A percentile compares a stretch with the other conserved stretches of the same genome.
phyloP scores from a whole-genome alignment of 2,113 vertebrate genomes.

The Eupsittula cactorum region DNA sequence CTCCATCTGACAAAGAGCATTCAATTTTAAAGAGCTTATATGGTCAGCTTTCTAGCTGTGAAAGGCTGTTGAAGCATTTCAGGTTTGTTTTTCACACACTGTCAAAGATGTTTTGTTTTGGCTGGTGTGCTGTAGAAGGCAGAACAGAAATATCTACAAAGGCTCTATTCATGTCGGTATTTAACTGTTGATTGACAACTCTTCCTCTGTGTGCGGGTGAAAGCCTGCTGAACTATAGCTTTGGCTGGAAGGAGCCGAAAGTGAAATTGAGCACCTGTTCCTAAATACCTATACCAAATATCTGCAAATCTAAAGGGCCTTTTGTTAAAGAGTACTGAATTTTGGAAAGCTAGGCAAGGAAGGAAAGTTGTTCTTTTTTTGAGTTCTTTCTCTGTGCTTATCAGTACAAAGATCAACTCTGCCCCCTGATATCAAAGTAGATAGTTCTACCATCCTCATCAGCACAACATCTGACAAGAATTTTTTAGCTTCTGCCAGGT shows the following conservation, averaged over 20 bases:
- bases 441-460: neutral
- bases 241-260: neutral
- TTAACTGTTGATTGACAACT: conserved; percentile 16
- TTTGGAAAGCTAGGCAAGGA: neutral
- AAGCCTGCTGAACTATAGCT: neutral
- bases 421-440: neutral
- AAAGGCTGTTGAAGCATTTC: conserved; percentile 5
- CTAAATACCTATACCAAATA: neutral
- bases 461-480: neutral
- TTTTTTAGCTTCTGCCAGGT: neutral
- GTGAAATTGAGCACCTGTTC: conserved; percentile 18
- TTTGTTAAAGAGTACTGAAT: neutral
- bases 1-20: neutral
- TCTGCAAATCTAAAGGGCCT: neutral
- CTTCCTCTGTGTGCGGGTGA: neutral
- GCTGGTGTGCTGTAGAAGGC: conserved; percentile 7
- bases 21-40: neutral
- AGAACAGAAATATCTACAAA: conserved; percentile 43
- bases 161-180: conserved; percentile 23
- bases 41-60: neutral
- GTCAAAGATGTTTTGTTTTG: conserved; percentile 56
- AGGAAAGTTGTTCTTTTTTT: neutral
- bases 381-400: neutral
- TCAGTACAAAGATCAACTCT: neutral
- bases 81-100: conserved; percentile 30